A percentile compares a stretch with the other conserved stretches of the same genome.
phyloP scores from a whole-genome alignment of 2,888 invertebrate genomes.

The Resseliella maxima region DNA sequence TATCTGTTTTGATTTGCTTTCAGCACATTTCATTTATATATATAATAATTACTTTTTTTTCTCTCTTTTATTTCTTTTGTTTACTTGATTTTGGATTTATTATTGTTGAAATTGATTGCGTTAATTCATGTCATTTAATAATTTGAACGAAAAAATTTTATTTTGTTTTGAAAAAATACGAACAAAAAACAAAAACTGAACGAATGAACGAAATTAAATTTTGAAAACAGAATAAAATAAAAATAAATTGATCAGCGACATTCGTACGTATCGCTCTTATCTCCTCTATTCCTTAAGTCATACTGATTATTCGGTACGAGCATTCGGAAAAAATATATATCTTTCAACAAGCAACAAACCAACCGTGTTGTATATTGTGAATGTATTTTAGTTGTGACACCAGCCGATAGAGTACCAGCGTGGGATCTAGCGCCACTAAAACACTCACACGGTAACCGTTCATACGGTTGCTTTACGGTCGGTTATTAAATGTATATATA shows the following conservation, averaged over 20 bases:
- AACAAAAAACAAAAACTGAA: neutral
- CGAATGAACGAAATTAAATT: constrained; percentile 45
- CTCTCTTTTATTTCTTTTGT: neutral
- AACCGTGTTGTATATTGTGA: neutral
- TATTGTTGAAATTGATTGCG: neutral
- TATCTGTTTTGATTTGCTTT: neutral
- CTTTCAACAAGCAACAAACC: constrained; percentile 42
- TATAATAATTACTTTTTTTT: too few relatives aligned
- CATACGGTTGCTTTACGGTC: neutral
- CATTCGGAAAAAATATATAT: constrained; percentile 50
- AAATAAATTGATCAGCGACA: constrained; percentile 56
- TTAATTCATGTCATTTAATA: neutral
- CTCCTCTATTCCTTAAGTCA: constrained; percentile 56
- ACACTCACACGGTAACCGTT: constrained; percentile 20
- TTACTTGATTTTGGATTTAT: neutral
- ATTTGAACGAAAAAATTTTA: neutral
- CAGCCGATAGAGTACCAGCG: constrained; percentile 56
- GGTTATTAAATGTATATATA: too few relatives aligned
- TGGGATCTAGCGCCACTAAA: constrained; percentile 58
- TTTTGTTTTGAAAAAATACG: too few relatives aligned
- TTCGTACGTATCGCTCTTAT: constrained; percentile 56
- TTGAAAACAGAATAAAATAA: constrained; percentile 54
- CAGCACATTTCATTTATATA: too few relatives aligned
- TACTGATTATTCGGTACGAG: constrained; percentile 56
- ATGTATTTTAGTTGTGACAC: constrained; percentile 55